Percentiles rank a stretch among this genome's conserved stretches.
phyloP scores from a whole-genome alignment of 2,113 vertebrate species.

The Lota lota region DNA sequence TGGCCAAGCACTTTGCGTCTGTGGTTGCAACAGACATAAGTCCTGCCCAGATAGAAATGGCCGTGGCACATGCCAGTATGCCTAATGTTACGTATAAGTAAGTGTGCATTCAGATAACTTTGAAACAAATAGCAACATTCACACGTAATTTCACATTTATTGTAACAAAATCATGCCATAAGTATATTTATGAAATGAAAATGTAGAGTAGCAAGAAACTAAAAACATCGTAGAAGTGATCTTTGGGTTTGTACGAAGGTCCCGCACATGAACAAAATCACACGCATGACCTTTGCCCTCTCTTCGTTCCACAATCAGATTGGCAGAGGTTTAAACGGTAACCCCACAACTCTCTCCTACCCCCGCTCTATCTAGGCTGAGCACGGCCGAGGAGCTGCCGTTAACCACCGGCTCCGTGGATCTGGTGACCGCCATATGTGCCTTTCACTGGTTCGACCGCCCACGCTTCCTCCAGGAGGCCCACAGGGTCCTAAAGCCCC shows the following conservation, averaged over 20 bases:
- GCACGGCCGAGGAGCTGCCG: constrained; percentile 76
- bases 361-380: constrained; percentile 44
- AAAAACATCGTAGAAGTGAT: too few relatives aligned
- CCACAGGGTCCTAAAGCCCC: constrained; percentile 69
- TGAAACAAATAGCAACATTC: constrained; percentile 20
- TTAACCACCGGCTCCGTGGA: constrained; percentile 71
- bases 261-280: too few relatives aligned
- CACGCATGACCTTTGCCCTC: too few relatives aligned
- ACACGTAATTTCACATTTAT: too few relatives aligned
- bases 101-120: too few relatives aligned
- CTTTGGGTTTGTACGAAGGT: too few relatives aligned
- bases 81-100: constrained; percentile 77
- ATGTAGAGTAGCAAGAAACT: too few relatives aligned
- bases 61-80: constrained; percentile 30
- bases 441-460: constrained; percentile 81
- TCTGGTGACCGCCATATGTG: constrained; percentile 73
- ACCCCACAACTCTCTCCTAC: background rate
- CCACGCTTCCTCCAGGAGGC: constrained; percentile 71
- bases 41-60: constrained; percentile 76
- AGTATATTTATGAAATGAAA: too few relatives aligned
- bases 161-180: too few relatives aligned
- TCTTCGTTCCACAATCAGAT: too few relatives aligned
- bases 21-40: constrained; percentile 82
- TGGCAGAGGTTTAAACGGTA: too few relatives aligned
- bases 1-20: constrained; percentile 71